A percentile compares a stretch with the other conserved stretches of the same genome.
These are phyloP conservation scores for Hypothenemus hampei DNA, from an alignment of 1,140 invertebrate genomes.

Conservation along the genomic window DNA sequence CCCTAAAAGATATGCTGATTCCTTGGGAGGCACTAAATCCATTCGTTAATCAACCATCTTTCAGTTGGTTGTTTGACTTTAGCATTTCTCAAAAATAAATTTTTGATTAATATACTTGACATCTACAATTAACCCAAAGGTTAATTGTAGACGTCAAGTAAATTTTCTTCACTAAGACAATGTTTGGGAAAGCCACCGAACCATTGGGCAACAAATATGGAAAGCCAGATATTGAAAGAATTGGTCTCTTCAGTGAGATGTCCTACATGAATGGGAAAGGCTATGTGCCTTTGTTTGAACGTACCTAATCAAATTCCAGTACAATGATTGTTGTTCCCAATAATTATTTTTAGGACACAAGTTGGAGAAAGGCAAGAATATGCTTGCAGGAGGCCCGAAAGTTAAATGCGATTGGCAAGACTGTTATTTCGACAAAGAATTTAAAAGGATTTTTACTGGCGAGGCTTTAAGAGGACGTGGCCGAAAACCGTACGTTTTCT, in stretches of 20 bases:
- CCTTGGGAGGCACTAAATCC: too few relatives aligned
- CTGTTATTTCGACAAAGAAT: conserved; percentile 42
- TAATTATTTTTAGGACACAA: conserved; percentile 4
- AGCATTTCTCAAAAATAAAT: too few relatives aligned
- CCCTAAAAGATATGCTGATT: neutral
- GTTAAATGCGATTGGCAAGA: conserved; percentile 36
- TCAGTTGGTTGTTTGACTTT: too few relatives aligned
- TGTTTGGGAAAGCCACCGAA: neutral
- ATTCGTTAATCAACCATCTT: too few relatives aligned
- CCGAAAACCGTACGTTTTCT: conserved; percentile 1
- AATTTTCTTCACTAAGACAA: too few relatives aligned
- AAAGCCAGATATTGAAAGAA: conserved; percentile 41
- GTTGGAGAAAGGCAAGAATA: conserved; percentile 21
- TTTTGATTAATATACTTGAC: too few relatives aligned
- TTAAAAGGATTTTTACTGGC: conserved; percentile 38
- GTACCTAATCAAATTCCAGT: conserved; percentile 3
- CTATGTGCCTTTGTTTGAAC: conserved; percentile 30
- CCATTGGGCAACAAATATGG: conserved; percentile 35
- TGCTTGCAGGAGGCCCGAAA: conserved; percentile 31
- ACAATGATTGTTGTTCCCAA: neutral
- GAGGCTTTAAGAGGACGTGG: conserved; percentile 34
- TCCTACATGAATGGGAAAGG: conserved; percentile 40
- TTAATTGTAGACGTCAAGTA: too few relatives aligned
- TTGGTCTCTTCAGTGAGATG: conserved; percentile 43
- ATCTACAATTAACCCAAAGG: too few relatives aligned